Percentiles rank a stretch among this genome's conserved stretches.
Evolutionary conservation across 2,888 invertebrate genomes (phyloP).

Genomic region (Netelia virgata): DNA sequence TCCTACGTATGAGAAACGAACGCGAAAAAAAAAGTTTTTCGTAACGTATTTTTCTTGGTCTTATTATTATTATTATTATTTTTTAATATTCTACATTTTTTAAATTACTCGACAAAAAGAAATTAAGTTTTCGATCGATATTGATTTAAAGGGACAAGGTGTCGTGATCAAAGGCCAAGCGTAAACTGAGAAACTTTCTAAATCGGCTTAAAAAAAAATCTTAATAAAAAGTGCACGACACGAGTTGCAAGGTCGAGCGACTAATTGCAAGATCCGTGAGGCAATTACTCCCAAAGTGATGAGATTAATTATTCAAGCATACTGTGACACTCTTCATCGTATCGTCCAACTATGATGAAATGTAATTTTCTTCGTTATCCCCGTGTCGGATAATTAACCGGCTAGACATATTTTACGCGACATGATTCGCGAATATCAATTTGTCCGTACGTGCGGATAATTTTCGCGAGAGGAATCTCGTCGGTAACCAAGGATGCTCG

Average conservation of each 20-base stretch:
- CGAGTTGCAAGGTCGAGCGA: not conserved
- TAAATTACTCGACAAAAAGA: not conserved
- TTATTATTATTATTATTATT: constrained; percentile 1
- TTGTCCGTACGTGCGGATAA: not conserved
- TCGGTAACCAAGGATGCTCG: constrained; percentile 24
- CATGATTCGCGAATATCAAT: not conserved
- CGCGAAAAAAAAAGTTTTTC: not conserved
- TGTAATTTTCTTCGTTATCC: constrained; percentile 31
- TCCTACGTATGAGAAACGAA: not conserved
- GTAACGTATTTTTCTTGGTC: not conserved
- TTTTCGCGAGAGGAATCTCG: not conserved
- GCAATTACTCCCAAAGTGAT: constrained; percentile 15
- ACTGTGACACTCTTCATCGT: not conserved
- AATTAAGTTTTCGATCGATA: not conserved
- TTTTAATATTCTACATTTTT: not conserved
- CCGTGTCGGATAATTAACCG: constrained; percentile 23
- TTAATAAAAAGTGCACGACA: not conserved
- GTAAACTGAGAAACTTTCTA: not conserved
- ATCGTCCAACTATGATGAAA: constrained; percentile 16
- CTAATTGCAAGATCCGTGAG: constrained; percentile 1
- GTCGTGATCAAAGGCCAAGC: constrained; percentile 5
- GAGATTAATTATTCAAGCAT: constrained; percentile 34
- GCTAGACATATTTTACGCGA: not conserved
- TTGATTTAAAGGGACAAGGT: constrained; percentile 2
- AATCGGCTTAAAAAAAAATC: not conserved